Conservation (phyloP, 2,113 vertebrate species). For the Stigmatopora nigra region DNA sequence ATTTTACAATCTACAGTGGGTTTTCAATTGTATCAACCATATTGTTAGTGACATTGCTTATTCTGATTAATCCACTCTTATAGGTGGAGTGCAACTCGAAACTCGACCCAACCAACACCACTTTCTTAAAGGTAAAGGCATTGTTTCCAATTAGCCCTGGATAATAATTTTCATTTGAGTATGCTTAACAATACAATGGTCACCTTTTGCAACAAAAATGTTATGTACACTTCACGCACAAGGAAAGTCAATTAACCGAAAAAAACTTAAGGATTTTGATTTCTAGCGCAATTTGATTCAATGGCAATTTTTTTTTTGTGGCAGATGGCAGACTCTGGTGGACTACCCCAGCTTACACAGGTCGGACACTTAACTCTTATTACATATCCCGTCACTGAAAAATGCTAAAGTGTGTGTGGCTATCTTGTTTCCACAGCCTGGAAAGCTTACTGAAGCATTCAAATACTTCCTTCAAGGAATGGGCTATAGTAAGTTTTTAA, state of each 20-base stretch:
- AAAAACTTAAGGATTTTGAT: not conserved
- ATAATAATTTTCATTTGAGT: not conserved
- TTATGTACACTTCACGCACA: not conserved
- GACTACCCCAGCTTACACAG: slow-evolving; percentile 95
- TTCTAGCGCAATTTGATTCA: not conserved
- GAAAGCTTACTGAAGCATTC: slow-evolving; percentile 94
- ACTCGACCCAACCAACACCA: slow-evolving; percentile 93
- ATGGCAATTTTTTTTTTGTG: slow-evolving; percentile 9
- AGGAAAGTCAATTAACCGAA: not conserved
- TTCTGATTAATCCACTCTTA: slow-evolving; percentile 6
- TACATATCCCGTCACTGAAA: not conserved
- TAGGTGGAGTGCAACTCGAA: slow-evolving; percentile 98
- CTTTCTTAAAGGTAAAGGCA: slow-evolving; percentile 86
- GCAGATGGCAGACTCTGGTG: slow-evolving; percentile 97
- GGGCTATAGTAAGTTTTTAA: slow-evolving; percentile 91
- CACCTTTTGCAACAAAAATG: no score
- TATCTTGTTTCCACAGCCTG: slow-evolving; percentile 72
- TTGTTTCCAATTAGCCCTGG: not conserved
- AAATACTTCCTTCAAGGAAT: slow-evolving; percentile 99
- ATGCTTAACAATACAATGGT: not conserved
- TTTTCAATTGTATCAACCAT: not conserved
- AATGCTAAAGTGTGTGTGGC: not conserved
- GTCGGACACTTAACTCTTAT: slow-evolving; percentile 61
- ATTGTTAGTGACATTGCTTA: not conserved
- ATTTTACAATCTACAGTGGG: not conserved